phyloP scores from a whole-genome alignment of 2,797 vertebrate species.

The Nothura maculosa region DNA sequence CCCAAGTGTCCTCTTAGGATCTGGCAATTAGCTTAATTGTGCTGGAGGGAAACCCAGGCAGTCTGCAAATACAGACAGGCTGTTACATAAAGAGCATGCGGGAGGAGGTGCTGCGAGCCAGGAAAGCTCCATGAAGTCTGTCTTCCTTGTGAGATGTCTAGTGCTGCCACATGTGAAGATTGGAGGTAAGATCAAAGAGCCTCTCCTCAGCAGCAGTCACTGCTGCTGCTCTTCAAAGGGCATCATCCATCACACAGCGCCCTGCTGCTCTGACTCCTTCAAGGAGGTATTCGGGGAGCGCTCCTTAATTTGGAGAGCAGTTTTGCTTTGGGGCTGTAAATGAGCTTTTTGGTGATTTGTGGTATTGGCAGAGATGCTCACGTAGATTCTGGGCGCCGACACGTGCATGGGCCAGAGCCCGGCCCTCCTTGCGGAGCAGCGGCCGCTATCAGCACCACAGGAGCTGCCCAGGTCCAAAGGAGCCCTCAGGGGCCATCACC shows the following conservation, averaged over 20 bases:
- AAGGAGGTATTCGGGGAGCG: slow-evolving; percentile 16
- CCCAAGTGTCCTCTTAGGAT: not conserved
- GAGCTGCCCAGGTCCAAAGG: too few species aligned
- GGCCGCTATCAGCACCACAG: too few species aligned
- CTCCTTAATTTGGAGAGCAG: slow-evolving; percentile 47
- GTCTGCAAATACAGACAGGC: not conserved
- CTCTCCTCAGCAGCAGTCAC: slow-evolving; percentile 33
- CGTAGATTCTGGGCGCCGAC: slow-evolving; percentile 30
- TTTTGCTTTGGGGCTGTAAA: slow-evolving; percentile 51
- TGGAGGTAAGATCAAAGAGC: slow-evolving; percentile 37
- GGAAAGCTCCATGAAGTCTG: not conserved
- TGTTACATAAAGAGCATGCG: not conserved
- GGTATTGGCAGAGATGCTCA: not conserved
- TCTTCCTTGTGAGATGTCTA: not conserved
- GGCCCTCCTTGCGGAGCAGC: not conserved
- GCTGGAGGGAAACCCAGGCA: not conserved
- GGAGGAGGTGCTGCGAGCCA: not conserved
- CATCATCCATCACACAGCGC: slow-evolving; percentile 34
- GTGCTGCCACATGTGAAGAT: not conserved
- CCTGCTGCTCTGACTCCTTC: slow-evolving; percentile 55
- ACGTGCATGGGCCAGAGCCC: not conserved
- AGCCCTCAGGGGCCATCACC: not conserved
- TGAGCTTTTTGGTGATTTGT: slow-evolving; percentile 56
- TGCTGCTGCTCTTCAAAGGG: slow-evolving; percentile 34
- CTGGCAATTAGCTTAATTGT: not conserved